phyloP scores from a whole-genome alignment of 2,797 vertebrate genomes.

The Denticeps clupeoides region DNA sequence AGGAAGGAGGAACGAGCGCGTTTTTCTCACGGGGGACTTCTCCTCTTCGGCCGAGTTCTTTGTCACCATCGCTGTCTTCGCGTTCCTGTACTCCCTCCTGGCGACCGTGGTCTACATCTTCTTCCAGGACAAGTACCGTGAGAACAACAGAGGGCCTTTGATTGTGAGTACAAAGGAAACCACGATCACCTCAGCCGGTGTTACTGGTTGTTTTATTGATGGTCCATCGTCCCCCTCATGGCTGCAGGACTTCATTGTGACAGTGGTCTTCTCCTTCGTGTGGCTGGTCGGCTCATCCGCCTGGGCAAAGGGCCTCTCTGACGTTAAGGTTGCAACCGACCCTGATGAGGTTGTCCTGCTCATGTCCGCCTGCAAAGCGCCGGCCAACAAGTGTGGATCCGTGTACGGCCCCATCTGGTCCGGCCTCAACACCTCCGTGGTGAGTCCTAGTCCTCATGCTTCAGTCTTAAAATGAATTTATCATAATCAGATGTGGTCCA shows the following conservation, averaged over 20 bases:
- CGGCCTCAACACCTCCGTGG: slow-evolving; percentile 95
- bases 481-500: no score
- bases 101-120: slow-evolving; percentile 89
- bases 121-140: slow-evolving; percentile 88
- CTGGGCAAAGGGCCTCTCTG: slow-evolving; percentile 94
- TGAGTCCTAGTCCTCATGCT: slow-evolving; percentile 50
- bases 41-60: slow-evolving; percentile 96
- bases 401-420: slow-evolving; percentile 83
- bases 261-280: slow-evolving; percentile 94
- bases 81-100: slow-evolving; percentile 87
- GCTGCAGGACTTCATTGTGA: slow-evolving; percentile 87
- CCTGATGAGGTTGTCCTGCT: slow-evolving; percentile 82
- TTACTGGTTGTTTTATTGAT: no score
- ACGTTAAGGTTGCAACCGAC: slow-evolving; percentile 85
- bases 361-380: slow-evolving; percentile 85
- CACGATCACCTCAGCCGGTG: neutral
- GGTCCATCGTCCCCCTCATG: neutral
- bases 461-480: no score
- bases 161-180: slow-evolving; percentile 71
- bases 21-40: slow-evolving; percentile 83
- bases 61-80: slow-evolving; percentile 88
- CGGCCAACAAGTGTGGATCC: slow-evolving; percentile 77
- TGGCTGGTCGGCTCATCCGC: slow-evolving; percentile 94
- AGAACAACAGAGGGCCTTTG: slow-evolving; percentile 85
- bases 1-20: slow-evolving; percentile 67